phyloP scores from a whole-genome alignment of 2,797 vertebrate species.

The Avahi laniger region DNA sequence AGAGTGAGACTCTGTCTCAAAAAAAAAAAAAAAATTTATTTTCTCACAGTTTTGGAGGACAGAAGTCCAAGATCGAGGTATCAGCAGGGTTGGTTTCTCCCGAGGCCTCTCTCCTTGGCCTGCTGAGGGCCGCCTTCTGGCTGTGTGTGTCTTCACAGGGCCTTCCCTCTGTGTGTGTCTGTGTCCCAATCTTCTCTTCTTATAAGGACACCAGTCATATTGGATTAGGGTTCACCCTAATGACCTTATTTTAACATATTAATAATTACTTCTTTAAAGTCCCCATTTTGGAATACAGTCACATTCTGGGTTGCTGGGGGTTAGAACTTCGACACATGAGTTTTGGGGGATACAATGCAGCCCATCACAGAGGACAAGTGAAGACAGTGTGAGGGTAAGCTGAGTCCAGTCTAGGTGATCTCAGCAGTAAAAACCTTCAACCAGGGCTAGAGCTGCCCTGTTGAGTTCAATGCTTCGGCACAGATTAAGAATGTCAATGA shows the following conservation, averaged over 20 bases:
- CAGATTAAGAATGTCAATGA: not conserved
- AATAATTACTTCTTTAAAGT: not conserved
- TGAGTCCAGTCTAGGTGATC: not conserved
- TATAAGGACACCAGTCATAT: not conserved
- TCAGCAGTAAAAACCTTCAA: not conserved
- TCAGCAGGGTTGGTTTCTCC: not conserved
- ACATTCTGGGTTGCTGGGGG: not conserved
- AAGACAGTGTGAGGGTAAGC: not conserved
- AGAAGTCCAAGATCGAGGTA: not conserved
- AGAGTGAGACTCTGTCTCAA: no score
- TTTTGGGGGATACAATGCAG: not conserved
- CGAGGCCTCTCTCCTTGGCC: not conserved
- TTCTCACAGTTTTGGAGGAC: not conserved
- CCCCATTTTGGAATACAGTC: not conserved
- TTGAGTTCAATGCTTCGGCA: not conserved
- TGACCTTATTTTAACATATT: not conserved
- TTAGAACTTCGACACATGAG: not conserved
- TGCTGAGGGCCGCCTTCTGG: not conserved
- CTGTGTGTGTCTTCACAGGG: not conserved
- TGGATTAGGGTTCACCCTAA: not conserved
- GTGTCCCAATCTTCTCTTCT: not conserved
- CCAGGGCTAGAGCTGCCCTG: accelerated
- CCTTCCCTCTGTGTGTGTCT: not conserved
- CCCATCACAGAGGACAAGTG: not conserved
- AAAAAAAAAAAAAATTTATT: not conserved